Percentiles rank a stretch among this genome's conserved stretches.
Evolutionary conservation across 2,888 invertebrate genomes (phyloP).

Genomic region (Mellilla xanthometata): DNA sequence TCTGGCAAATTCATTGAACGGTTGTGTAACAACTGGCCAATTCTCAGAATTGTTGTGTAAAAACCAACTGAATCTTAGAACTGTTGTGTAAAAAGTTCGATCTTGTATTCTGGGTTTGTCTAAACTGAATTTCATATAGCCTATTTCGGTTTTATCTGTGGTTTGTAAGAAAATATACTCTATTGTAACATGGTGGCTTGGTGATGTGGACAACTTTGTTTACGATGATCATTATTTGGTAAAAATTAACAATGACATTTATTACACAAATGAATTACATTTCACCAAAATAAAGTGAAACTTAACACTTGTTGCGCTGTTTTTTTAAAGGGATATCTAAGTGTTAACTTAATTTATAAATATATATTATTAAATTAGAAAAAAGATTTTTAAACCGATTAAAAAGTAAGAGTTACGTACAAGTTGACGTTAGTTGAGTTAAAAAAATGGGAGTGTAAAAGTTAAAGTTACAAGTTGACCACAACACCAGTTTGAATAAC

Average conservation of each 20-base stretch:
- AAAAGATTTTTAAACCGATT: too few species aligned
- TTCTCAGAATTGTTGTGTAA: slow-evolving; percentile 40
- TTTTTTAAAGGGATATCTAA: too few species aligned
- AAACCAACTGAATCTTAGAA: slow-evolving; percentile 31
- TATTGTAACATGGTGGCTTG: slow-evolving; percentile 70
- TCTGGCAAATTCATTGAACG: background rate
- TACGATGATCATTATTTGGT: too few species aligned
- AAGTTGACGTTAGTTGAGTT: background rate
- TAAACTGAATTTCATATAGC: slow-evolving; percentile 76
- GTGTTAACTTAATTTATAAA: too few species aligned
- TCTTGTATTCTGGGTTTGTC: slow-evolving; percentile 82
- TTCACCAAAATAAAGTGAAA: too few species aligned
- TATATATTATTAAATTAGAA: too few species aligned
- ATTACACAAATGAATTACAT: too few species aligned
- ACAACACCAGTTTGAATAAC: slow-evolving; percentile 59
- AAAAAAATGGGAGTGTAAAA: background rate
- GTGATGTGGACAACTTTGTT: slow-evolving; percentile 40
- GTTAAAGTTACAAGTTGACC: slow-evolving; percentile 34
- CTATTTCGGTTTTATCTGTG: slow-evolving; percentile 70
- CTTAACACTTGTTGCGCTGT: too few species aligned
- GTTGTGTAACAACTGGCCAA: background rate
- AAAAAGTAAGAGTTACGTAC: too few species aligned
- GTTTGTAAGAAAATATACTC: slow-evolving; percentile 79
- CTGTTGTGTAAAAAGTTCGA: slow-evolving; percentile 78
- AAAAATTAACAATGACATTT: too few species aligned